Evolutionary conservation across 2,797 vertebrate species (phyloP), one percentile per base, ranked within the genome.

Genomic region (Poecilia velifera): DNA sequence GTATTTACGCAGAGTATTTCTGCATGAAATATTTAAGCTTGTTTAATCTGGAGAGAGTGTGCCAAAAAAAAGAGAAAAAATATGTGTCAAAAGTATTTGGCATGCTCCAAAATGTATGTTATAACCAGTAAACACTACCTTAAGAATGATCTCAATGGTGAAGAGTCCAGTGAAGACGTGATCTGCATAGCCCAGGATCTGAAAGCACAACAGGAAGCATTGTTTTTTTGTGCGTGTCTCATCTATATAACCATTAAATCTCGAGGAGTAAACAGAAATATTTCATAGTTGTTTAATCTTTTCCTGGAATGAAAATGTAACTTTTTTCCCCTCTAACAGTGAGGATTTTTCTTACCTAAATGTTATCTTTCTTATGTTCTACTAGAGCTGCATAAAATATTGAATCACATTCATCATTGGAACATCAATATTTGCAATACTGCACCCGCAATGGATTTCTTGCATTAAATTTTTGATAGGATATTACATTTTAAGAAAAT

Each of bases 111-210:
- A 41, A 25, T 13, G 39, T 25, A 43, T 5, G 4, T 68, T 68
- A 76, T 47, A 20, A 64, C 22, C 3, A 74, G 73, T 22, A 71
- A 77, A 72, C 25, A 36, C 10, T 97, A 99, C 98, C 98, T 99
- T 99, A 90, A 99, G 97, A 94, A 99, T 98, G 94, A 99, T 99
- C 96, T 99, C 98, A 91, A 99, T 98, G 80, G 98, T 99, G 96
- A 99, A 99, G 95, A 99, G 98, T 94, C 98, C 98, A 91, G 98
- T 99, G 94, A 99, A 99, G 93, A 99, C 97, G 87, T 99, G 98
- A 96, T 99, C 98, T 95, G 98, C 98, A 95, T 99, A 98, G 94
- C 98, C 97, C 94, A 99, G 96, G 95, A 99, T 98, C 98, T 99
- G 96, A 93, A 89, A 89, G 55, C 3, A 79, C 14, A 87, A 78